A percentile compares a stretch with the other conserved stretches of the same genome.
These are phyloP conservation scores for Cladorhizidae sp. DNA, from an alignment of 37 sponge, comb jelly and placozoan genomes.

Conservation along the genomic window DNA sequence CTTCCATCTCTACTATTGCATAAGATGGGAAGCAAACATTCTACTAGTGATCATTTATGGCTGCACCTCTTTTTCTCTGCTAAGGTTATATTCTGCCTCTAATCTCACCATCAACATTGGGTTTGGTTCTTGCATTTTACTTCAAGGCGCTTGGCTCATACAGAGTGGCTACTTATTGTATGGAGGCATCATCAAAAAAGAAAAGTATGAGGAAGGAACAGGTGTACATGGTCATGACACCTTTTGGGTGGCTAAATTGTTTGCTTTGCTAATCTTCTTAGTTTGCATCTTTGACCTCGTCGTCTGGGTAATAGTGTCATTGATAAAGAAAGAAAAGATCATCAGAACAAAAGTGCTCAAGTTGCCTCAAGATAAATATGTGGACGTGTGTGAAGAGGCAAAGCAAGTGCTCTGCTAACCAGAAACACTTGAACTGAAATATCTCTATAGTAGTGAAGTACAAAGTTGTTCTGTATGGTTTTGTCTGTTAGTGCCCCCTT, in stretches of 20 bases:
- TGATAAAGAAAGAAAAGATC: neutral
- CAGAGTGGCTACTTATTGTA: conserved; percentile 39
- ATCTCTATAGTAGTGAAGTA: too few relatives aligned
- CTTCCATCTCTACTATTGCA: conserved; percentile 44
- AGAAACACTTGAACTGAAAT: too few relatives aligned
- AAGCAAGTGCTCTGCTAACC: too few relatives aligned
- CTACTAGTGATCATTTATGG: conserved; percentile 19
- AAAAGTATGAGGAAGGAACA: neutral
- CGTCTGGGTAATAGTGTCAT: neutral
- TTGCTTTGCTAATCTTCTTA: neutral
- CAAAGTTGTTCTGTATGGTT: too few relatives aligned
- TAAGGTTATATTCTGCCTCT: conserved; percentile 15
- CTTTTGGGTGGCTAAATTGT: neutral
- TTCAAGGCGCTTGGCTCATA: conserved; percentile 71
- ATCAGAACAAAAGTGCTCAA: too few relatives aligned
- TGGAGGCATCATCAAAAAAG: neutral
- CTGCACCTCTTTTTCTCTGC: conserved; percentile 24
- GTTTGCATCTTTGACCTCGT: neutral
- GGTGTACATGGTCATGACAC: neutral
- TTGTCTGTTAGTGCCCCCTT: too few relatives aligned
- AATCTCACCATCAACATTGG: conserved; percentile 44
- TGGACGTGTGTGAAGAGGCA: too few relatives aligned
- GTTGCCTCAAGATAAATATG: too few relatives aligned
- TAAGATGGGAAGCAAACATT: conserved; percentile 27
- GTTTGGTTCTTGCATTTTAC: conserved; percentile 23